Base-by-base conservation (phyloP, 2,113 vertebrate species). In the Lepus timidus region DNA sequence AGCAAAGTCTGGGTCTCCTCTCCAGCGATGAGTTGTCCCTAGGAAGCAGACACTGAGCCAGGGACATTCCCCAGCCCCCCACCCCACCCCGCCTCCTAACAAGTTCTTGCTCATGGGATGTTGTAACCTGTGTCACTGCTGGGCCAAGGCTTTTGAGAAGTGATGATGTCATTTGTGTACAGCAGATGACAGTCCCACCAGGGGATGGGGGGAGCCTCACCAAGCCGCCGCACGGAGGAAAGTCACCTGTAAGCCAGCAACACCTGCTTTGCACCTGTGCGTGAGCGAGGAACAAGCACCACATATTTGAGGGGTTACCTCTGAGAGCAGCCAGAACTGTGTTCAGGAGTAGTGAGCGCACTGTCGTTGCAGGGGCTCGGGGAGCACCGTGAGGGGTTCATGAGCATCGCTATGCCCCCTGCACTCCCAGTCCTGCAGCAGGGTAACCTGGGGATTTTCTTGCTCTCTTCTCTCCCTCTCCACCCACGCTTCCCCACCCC, bases 61-160 rank as follows among this genome's bases (percentile, higher is more conserved):
- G 44, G 25, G 73, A 78, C 79, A 39, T 85, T 90, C 75, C 85
- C 79, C 81, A 82, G 79, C 67, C 58, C 51, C 76, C 55, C 55
- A 44, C 44, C 44, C 44, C 44, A 44, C 55, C 31, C 62, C 64
- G 92, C 62, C 25, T 52, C 6, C 3, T 9, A 73, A 78, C 76
- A 84, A 29, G 64, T 20, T 89, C 81, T 86, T 61, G 65, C 49
- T 49, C 58, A 51, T 12, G 55, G 71, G 58, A 36, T 55, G 36
- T 44, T 82, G 44, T 31, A 85, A 25, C 4, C 4, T 31, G 49
- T 29, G 31, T 23, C 67, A 17, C 31, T 6, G 55, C 19, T 68
- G 44, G 36, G 25, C 93, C 74, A 73, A 36, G 8, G 33, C 61
- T 82, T 89, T 55, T 65, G 51, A 71, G 58, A 65, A 17, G 52